A percentile compares a stretch with the other conserved stretches of the same genome.
phyloP scores from a whole-genome alignment of 2,888 invertebrate genomes.

The Pristionchus exspectatus region DNA sequence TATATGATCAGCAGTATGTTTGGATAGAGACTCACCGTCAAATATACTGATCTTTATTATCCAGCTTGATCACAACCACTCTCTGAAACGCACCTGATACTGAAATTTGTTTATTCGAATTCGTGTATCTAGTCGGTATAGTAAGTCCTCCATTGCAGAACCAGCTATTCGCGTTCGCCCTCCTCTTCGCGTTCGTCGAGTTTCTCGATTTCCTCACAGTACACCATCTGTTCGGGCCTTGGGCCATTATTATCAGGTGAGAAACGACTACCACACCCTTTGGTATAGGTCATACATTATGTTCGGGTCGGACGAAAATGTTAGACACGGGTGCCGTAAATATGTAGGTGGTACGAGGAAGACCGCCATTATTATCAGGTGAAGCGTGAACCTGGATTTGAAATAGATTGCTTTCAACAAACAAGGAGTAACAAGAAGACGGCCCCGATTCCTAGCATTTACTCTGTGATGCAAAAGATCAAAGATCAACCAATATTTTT shows the following conservation, averaged over 20 bases:
- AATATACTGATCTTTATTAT: too few relatives aligned
- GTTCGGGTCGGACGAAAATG: too few relatives aligned
- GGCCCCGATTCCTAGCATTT: too few relatives aligned
- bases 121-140: neutral
- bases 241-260: slow-evolving; percentile 98
- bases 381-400: neutral
- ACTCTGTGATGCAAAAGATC: too few relatives aligned
- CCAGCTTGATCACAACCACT: too few relatives aligned
- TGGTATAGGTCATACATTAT: too few relatives aligned
- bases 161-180: slow-evolving; percentile 95
- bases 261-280: too few relatives aligned
- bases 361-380: slow-evolving; percentile 90
- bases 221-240: slow-evolving; percentile 98
- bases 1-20: neutral
- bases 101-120: neutral
- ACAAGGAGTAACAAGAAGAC: neutral
- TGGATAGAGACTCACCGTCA: too few relatives aligned
- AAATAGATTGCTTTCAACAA: too few relatives aligned
- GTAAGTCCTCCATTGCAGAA: slow-evolving; percentile 82
- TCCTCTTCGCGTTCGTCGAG: slow-evolving; percentile 96
- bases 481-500: neutral
- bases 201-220: slow-evolving; percentile 93
- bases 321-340: too few relatives aligned
- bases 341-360: too few relatives aligned
- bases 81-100: too few relatives aligned